These are phyloP conservation scores for Leucopsar rothschildi DNA, from an alignment of 2,113 vertebrate species.

Conservation along the genomic window DNA sequence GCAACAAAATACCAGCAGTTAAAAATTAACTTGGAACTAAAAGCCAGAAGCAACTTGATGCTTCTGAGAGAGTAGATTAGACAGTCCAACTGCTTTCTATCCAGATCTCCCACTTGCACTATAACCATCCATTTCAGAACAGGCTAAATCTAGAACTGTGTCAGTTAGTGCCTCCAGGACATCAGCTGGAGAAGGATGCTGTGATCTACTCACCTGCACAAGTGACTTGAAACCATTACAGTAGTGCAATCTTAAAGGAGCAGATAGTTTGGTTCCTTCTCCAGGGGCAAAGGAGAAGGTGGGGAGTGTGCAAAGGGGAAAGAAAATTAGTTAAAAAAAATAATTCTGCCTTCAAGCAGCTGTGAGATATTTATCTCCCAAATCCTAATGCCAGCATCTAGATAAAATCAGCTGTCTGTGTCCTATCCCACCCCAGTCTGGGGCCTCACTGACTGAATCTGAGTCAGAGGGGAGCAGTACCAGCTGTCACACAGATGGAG, in stretches of 20 bases:
- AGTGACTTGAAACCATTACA: not conserved
- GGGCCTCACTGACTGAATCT: not conserved
- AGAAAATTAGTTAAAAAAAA: not conserved
- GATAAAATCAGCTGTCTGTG: not conserved
- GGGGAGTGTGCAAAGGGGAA: not conserved
- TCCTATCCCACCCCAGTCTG: not conserved
- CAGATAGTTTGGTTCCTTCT: not conserved
- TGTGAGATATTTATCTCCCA: not conserved
- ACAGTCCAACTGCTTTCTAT: not conserved
- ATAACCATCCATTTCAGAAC: not conserved
- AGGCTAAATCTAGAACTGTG: not conserved
- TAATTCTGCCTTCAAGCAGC: not conserved
- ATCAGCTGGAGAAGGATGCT: not conserved
- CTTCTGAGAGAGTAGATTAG: not conserved
- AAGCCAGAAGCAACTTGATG: not conserved
- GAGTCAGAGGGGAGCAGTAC: not conserved
- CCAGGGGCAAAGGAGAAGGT: not conserved
- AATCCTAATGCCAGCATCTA: constrained; percentile 1
- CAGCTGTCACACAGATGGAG: not conserved
- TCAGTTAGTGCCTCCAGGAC: not conserved
- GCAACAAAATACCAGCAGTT: constrained; percentile 19
- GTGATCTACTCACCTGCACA: not conserved
- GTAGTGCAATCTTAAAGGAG: not conserved
- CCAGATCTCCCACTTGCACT: not conserved
- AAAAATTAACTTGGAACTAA: constrained; percentile 43